A percentile compares a stretch with the other conserved stretches of the same genome.
These are phyloP conservation scores for Acholoe squamosa DNA, from an alignment of 2,888 invertebrate genomes.

Conservation along the genomic window DNA sequence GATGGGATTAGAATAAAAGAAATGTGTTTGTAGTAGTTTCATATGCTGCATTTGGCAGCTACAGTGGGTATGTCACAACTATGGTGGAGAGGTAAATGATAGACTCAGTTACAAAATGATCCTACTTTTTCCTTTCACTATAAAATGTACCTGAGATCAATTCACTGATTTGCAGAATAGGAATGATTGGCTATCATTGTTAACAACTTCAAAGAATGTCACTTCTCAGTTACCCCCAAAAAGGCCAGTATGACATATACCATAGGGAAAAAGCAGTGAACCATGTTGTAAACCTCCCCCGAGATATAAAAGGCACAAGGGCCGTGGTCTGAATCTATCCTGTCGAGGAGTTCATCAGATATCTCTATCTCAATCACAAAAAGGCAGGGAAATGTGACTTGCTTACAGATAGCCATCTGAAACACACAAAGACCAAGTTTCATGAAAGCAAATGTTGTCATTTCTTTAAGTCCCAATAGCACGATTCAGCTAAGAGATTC, in stretches of 20 bases:
- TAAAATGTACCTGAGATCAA: too few species aligned
- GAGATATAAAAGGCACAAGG: background rate
- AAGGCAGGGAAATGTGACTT: slow-evolving; percentile 14
- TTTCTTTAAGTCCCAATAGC: too few species aligned
- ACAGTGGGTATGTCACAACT: background rate
- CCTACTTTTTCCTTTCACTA: too few species aligned
- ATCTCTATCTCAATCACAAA: background rate
- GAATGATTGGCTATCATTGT: too few species aligned
- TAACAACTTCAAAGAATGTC: too few species aligned
- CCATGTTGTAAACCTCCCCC: background rate
- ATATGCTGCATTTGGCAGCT: background rate
- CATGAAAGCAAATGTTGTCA: too few species aligned
- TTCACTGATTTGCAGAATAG: too few species aligned
- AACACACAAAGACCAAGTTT: background rate
- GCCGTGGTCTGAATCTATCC: background rate
- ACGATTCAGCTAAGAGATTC: too few species aligned
- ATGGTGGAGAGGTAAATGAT: too few species aligned
- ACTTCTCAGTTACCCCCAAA: too few species aligned
- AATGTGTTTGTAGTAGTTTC: background rate
- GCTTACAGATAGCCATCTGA: background rate
- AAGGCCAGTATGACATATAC: too few species aligned
- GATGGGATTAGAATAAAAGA: background rate
- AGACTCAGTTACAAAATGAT: too few species aligned
- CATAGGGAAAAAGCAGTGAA: background rate
- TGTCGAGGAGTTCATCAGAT: background rate